Base-by-base conservation (phyloP, 2,797 vertebrate genomes). In the Semaprochilodus insignis region DNA sequence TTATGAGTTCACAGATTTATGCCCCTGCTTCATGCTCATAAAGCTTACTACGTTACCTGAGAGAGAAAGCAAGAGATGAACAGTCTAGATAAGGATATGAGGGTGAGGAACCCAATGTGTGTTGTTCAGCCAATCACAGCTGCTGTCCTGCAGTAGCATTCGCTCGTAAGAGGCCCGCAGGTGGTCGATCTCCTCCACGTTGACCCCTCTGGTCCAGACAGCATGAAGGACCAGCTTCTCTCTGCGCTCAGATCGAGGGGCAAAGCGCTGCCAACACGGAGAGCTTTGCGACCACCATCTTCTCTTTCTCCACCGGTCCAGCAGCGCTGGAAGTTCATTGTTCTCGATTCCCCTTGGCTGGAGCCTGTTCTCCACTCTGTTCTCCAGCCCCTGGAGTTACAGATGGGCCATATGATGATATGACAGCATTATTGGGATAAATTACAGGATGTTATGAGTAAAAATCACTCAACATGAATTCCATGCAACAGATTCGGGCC, bases 41-140 rank as follows among this genome's bases (percentile, higher is more conserved):
- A 11, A 48, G 10, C 44, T 48, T 11, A 48, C 8, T 48, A 31
- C 3, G 31, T 11, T 2, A 48, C 8, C 10, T 10, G 10, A 48
- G 8, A 48, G 10, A 48, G 44, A 48, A 44, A 48, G 10, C 8
- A 10, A 11, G 44, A 48, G 44, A 48, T 7, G 10, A 10, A 48
- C 13, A 0, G 8, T 62, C 31, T 63, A 27, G 23, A 27, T 71
- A 96, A 98, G 97, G 98, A 99, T 99, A 99, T 99, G 91, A 92
- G 97, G 97, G 90, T 99, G 98, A 89, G 95, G 95, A 51, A 96
- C 96, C 98, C 98, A 99, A 15, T 92, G 90, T 0, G 95, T 97
- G 90, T 96, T 96, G 4, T 94, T 96, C 83, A 99, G 95, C 97
- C 97, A 99, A 85, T 96, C 94, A 88, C 91, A 93, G 88, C 95